Conservation (phyloP, 2,888 invertebrate species). For the Eupeodes luniger region DNA sequence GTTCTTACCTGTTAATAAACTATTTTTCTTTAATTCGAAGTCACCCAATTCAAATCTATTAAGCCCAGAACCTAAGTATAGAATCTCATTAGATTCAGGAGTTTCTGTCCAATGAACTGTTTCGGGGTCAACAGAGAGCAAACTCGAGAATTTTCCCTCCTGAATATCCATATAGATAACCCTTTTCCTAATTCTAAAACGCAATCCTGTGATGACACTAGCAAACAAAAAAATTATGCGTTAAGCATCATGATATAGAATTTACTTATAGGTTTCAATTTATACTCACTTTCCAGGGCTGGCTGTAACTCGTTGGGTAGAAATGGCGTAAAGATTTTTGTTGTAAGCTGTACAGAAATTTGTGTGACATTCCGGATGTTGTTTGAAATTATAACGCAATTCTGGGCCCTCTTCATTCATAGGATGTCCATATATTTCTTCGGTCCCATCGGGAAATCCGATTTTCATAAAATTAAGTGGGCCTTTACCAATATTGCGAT, state of each 20-base stretch:
- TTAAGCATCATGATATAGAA: too few relatives aligned
- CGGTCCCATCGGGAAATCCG: too few relatives aligned
- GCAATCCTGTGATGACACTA: constrained; percentile 30
- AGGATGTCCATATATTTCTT: neutral
- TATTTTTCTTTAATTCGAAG: neutral
- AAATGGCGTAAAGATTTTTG: neutral
- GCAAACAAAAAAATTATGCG: neutral
- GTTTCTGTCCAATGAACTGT: constrained; percentile 2
- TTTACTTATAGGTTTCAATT: neutral
- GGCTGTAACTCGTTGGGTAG: constrained; percentile 10
- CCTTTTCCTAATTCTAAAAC: neutral
- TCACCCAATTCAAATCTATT: constrained; percentile 18
- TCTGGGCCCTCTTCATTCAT: too few relatives aligned
- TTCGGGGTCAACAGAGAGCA: neutral
- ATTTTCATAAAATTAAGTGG: neutral
- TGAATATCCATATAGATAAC: constrained; percentile 32
- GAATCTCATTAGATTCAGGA: neutral
- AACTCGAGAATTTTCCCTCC: neutral
- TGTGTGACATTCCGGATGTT: neutral
- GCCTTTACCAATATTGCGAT: too few relatives aligned
- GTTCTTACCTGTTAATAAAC: constrained; percentile 11
- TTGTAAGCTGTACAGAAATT: neutral
- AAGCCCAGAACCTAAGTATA: neutral
- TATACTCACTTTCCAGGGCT: constrained; percentile 7
- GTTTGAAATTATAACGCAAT: neutral